Conservation (phyloP, 2,113 vertebrate genomes). For the Genyomyrus donnyi region DNA sequence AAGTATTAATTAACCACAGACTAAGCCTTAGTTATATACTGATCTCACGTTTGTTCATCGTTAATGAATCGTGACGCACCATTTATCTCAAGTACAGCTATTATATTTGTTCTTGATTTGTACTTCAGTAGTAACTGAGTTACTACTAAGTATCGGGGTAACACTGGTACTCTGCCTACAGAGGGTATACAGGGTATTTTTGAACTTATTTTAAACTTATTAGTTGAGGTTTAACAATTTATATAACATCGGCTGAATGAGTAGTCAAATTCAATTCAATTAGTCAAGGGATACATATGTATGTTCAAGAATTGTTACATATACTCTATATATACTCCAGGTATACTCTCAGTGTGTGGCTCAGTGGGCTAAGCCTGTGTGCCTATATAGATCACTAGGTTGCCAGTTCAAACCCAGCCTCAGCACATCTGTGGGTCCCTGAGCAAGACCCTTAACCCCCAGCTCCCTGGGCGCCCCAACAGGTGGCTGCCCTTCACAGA, state of each 20-base stretch:
- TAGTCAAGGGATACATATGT: neutral
- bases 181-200: neutral
- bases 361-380: no score
- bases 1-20: no score
- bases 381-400: no score
- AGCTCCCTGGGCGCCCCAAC: no score
- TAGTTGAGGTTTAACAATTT: neutral
- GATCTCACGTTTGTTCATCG: neutral
- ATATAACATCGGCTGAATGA: neutral
- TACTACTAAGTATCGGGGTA: neutral
- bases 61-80: neutral
- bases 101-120: neutral
- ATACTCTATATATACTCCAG: neutral
- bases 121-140: neutral
- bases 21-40: no score
- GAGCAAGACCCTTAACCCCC: no score
- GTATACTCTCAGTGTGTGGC: neutral
- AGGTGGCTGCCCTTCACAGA: no score
- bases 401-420: no score
- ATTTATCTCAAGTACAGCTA: neutral
- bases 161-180: neutral
- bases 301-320: neutral
- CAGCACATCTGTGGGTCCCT: no score
- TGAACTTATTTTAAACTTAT: neutral
- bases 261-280: neutral